Percentiles rank a stretch among this genome's conserved stretches.
Conservation (phyloP, 1,140 invertebrate genomes). For the Leptinotarsa lineolata region DNA sequence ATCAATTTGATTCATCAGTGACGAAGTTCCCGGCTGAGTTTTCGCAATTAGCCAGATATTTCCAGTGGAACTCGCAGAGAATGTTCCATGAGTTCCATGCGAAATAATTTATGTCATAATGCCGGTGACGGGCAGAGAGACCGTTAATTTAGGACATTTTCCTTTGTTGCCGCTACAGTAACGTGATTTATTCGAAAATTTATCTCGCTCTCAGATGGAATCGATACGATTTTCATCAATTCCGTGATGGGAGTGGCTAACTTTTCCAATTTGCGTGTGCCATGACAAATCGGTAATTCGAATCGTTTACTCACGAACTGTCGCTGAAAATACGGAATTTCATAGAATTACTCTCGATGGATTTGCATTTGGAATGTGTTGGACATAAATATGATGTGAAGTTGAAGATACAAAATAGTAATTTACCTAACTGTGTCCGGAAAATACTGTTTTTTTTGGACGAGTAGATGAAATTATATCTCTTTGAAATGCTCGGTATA, state of each 20-base stretch:
- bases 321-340: too few relatives aligned
- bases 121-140: not conserved
- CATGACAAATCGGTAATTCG: not conserved
- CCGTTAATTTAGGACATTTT: conserved; percentile 3
- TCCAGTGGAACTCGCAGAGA: not conserved
- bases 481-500: too few relatives aligned
- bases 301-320: too few relatives aligned
- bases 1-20: not conserved
- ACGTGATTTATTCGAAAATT: conserved; percentile 3
- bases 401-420: too few relatives aligned
- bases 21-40: not conserved
- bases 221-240: not conserved
- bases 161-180: not conserved
- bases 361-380: too few relatives aligned
- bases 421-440: too few relatives aligned
- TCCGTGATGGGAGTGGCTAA: not conserved
- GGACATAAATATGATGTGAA: too few relatives aligned
- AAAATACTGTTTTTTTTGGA: too few relatives aligned
- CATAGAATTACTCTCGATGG: too few relatives aligned
- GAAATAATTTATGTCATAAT: conserved; percentile 6
- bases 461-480: too few relatives aligned
- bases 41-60: conserved; percentile 3
- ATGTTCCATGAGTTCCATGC: not conserved
- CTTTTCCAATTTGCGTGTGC: not conserved
- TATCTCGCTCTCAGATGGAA: not conserved